Conservation (phyloP, 2,888 invertebrate genomes). For the Troides aeacus region DNA sequence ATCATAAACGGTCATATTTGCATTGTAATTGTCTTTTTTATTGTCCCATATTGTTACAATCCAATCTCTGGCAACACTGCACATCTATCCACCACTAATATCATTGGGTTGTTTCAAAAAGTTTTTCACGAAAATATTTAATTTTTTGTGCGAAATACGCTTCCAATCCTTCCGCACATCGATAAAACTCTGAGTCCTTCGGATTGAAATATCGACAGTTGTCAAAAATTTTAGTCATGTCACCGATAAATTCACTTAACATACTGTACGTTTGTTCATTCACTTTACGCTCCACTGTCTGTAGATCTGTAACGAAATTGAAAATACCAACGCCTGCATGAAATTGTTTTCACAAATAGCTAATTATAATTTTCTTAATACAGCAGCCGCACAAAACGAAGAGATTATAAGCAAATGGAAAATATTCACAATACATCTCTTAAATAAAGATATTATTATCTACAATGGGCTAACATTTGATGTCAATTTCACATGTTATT, state of each 20-base stretch:
- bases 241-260: constrained; percentile 96
- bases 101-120: constrained; percentile 83
- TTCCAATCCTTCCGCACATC: constrained; percentile 97
- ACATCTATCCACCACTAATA: constrained; percentile 60
- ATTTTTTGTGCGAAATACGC: constrained; percentile 97
- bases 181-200: constrained; percentile 96
- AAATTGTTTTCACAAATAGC: too few species aligned
- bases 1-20: constrained; percentile 48
- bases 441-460: too few species aligned
- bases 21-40: constrained; percentile 35
- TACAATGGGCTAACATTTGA: too few species aligned
- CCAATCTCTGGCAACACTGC: constrained; percentile 43
- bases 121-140: constrained; percentile 91
- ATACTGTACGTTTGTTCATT: constrained; percentile 90
- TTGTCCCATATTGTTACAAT: constrained; percentile 32
- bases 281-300: constrained; percentile 93
- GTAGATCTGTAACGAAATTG: constrained; percentile 86
- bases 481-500: too few species aligned
- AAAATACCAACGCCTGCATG: too few species aligned
- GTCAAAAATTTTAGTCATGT: constrained; percentile 99
- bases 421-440: too few species aligned
- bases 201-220: constrained; percentile 99
- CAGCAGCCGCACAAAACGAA: background rate
- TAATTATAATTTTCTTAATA: background rate
- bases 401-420: too few species aligned